Percentiles rank a stretch among this genome's conserved stretches.
phyloP scores from a whole-genome alignment of 2,797 vertebrate genomes.

The Arnoldichthys spilopterus region DNA sequence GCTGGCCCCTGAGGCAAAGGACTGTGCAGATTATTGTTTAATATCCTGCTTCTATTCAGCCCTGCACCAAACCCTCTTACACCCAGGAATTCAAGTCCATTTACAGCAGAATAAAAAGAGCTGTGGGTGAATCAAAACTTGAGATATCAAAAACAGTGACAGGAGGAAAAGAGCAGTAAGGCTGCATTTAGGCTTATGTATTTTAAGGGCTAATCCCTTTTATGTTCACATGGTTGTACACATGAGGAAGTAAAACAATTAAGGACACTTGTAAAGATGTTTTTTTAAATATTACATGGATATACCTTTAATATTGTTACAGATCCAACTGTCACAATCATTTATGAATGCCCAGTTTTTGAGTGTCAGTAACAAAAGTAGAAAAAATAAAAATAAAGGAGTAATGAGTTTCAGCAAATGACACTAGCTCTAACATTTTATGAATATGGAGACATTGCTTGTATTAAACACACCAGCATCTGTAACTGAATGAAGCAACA shows the following conservation, averaged over 20 bases:
- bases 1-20: constrained; percentile 76
- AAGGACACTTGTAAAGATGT: background rate
- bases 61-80: constrained; percentile 34
- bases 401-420: background rate
- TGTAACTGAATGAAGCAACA: constrained; percentile 3
- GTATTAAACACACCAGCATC: background rate
- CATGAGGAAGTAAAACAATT: background rate
- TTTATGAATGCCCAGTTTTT: no score
- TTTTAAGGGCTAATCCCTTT: background rate
- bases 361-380: no score
- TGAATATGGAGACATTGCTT: background rate
- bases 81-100: constrained; percentile 33
- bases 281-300: background rate
- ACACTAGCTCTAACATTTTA: background rate
- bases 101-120: constrained; percentile 27
- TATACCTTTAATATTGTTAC: background rate
- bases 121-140: constrained; percentile 11
- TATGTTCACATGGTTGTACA: background rate
- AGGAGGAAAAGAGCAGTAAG: background rate
- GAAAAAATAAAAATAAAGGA: background rate
- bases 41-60: constrained; percentile 64
- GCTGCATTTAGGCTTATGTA: background rate
- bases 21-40: constrained; percentile 77
- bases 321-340: background rate
- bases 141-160: constrained; percentile 28